Evolutionary conservation across 2,113 vertebrate species (phyloP).

Genomic region (Cricetomys ansorgei): DNA sequence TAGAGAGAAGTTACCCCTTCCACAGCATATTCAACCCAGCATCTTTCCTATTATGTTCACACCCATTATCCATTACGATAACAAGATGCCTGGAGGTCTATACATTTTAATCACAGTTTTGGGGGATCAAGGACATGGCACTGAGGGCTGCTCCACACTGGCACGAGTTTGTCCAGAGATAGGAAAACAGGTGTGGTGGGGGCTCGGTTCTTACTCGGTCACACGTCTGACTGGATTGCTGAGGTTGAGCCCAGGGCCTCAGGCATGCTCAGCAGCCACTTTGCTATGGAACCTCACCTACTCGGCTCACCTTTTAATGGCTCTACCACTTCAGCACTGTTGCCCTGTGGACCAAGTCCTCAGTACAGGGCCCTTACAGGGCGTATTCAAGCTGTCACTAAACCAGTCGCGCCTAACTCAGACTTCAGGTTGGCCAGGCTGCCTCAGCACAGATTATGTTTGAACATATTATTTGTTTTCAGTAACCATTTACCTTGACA

Average conservation of each 20-base stretch:
- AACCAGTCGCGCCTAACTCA: neutral
- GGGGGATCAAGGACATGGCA: neutral
- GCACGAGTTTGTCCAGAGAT: neutral
- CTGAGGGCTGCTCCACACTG: neutral
- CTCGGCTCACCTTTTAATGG: neutral
- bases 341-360: neutral
- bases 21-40: neutral
- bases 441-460: neutral
- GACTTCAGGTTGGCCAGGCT: neutral
- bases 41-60: neutral
- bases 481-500: neutral
- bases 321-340: neutral
- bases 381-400: neutral
- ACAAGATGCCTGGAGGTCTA: neutral
- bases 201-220: neutral
- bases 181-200: neutral
- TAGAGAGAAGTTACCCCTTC: neutral
- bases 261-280: neutral
- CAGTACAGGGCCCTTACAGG: too few relatives aligned
- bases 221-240: neutral
- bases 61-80: neutral
- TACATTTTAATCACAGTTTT: neutral
- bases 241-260: neutral
- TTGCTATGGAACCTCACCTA: neutral
- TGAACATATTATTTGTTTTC: neutral